Evolutionary conservation across 2,113 vertebrate species (phyloP).

Genomic region (Rhipidura dahli): DNA sequence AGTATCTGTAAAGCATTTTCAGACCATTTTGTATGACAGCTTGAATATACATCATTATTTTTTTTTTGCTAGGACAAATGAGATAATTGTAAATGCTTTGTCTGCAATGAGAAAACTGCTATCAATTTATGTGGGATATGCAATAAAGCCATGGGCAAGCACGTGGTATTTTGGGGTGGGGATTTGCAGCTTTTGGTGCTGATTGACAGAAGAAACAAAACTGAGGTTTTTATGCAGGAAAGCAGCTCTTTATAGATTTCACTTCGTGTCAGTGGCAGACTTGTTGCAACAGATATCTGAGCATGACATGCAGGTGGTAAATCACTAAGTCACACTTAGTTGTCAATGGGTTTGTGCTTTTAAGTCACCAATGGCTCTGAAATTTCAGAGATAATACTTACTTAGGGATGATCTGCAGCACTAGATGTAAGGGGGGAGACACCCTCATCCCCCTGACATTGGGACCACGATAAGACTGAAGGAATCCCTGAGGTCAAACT

Average conservation of each 20-base stretch:
- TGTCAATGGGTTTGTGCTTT: slow-evolving; percentile 33
- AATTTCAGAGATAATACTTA: slow-evolving; percentile 37
- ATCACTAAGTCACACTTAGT: slow-evolving; percentile 20
- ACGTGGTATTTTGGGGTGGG: not conserved
- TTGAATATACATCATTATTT: not conserved
- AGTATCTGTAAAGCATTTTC: slow-evolving; percentile 30
- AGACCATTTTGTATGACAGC: slow-evolving; percentile 8
- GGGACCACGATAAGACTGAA: not conserved
- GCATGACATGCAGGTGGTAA: not conserved
- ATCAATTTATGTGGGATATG: not conserved
- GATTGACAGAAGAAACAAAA: not conserved
- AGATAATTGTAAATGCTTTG: not conserved
- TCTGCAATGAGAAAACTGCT: not conserved
- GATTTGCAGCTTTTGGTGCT: not conserved
- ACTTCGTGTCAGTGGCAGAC: not conserved
- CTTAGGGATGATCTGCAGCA: not conserved
- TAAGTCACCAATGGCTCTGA: slow-evolving; percentile 12
- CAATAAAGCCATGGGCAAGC: not conserved
- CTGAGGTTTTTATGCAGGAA: not conserved
- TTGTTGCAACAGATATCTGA: slow-evolving; percentile 8
- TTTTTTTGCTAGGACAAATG: slow-evolving; percentile 40
- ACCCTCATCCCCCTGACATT: not conserved
- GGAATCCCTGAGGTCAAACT: slow-evolving; percentile 44
- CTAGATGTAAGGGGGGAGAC: not conserved
- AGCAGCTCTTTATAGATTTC: not conserved